Percentiles rank a stretch among this genome's conserved stretches.
Evolutionary conservation across 2,113 vertebrate species (phyloP).

Genomic region (Poecilia latipinna): DNA sequence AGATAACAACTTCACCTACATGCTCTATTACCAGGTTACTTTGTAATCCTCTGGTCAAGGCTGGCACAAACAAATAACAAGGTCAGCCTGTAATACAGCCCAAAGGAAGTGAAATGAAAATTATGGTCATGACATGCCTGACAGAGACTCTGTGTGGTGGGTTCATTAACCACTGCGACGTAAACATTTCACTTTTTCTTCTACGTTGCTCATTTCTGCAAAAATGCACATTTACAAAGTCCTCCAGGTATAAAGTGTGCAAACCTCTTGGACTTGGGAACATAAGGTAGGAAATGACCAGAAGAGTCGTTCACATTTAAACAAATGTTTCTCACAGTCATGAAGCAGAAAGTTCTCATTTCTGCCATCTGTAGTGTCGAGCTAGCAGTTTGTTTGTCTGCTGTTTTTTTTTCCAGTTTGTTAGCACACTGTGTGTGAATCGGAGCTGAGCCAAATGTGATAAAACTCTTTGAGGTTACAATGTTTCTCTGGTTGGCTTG

Average conservation of each 20-base stretch:
- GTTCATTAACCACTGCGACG: too few species aligned
- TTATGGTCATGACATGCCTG: not conserved
- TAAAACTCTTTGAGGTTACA: too few species aligned
- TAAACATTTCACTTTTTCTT: not conserved
- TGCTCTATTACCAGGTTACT: not conserved
- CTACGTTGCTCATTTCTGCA: not conserved
- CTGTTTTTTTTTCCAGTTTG: too few species aligned
- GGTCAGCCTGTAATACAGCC: not conserved
- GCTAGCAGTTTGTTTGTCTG: too few species aligned
- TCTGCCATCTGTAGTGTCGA: too few species aligned
- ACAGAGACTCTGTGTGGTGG: not conserved
- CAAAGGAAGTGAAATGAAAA: not conserved
- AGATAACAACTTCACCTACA: not conserved
- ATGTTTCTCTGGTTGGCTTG: too few species aligned
- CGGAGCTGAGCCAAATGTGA: too few species aligned
- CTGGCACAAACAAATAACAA: not conserved
- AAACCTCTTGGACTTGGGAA: not conserved
- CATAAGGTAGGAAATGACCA: too few species aligned
- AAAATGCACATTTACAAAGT: not conserved
- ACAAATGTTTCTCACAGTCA: too few species aligned
- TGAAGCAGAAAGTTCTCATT: too few species aligned
- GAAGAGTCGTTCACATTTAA: too few species aligned
- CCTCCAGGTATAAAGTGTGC: not conserved
- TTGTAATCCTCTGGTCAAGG: not conserved
- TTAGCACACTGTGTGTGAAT: too few species aligned